Conservation (phyloP, 2,888 invertebrate species). For the Conomelus anceps region DNA sequence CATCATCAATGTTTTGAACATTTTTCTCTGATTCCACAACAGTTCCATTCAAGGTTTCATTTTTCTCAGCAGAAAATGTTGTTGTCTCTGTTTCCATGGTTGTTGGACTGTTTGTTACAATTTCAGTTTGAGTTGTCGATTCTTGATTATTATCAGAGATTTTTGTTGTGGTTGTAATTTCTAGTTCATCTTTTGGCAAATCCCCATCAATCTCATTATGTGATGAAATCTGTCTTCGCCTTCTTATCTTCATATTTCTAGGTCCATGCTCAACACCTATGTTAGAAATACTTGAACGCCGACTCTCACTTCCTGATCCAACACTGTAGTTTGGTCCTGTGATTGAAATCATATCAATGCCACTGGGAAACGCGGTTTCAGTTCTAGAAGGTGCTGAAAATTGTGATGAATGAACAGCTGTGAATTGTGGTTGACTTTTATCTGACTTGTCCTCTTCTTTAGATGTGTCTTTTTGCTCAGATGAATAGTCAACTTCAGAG, state of each 20-base stretch:
- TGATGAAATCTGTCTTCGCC: slow-evolving; percentile 23
- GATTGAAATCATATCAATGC: slow-evolving; percentile 30
- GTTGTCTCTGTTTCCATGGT: slow-evolving; percentile 11
- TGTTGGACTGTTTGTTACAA: slow-evolving; percentile 4
- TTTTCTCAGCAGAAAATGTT: slow-evolving; percentile 17
- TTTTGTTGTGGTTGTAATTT: slow-evolving; percentile 17
- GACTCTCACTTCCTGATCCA: neutral
- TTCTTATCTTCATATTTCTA: slow-evolving; percentile 38
- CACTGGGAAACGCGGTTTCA: slow-evolving; percentile 30
- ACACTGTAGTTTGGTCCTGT: slow-evolving; percentile 23
- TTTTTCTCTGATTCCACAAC: neutral
- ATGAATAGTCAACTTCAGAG: slow-evolving; percentile 19
- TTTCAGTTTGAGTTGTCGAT: slow-evolving; percentile 5
- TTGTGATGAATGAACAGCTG: slow-evolving; percentile 28
- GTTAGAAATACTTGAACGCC: neutral
- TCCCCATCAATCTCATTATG: slow-evolving; percentile 32
- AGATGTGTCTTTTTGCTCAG: slow-evolving; percentile 5
- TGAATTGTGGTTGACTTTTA: slow-evolving; percentile 32
- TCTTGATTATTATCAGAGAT: slow-evolving; percentile 8
- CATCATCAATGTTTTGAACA: slow-evolving; percentile 14
- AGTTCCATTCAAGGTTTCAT: slow-evolving; percentile 13
- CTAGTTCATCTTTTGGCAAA: slow-evolving; percentile 31
- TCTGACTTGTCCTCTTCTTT: slow-evolving; percentile 32
- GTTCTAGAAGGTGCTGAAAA: slow-evolving; percentile 22
- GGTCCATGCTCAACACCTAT: slow-evolving; percentile 45